phyloP scores from a whole-genome alignment of 2,888 invertebrate genomes.

The Callimorpha dominula region DNA sequence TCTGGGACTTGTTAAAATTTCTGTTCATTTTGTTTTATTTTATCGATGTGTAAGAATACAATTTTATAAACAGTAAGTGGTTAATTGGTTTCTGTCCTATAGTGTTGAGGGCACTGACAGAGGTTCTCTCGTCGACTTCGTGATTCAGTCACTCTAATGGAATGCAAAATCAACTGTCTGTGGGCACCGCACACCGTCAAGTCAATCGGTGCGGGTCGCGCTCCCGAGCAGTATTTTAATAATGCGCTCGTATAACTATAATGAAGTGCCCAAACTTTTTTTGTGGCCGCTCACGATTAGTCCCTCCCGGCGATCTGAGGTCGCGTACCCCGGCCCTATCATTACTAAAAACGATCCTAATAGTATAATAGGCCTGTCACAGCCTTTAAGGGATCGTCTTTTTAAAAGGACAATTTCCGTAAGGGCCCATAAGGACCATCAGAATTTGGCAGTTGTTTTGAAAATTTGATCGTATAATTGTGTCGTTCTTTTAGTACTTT shows the following conservation, averaged over 20 bases:
- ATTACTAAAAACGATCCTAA: constrained; percentile 85
- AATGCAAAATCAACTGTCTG: constrained; percentile 71
- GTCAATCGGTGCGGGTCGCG: constrained; percentile 25
- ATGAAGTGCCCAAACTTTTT: constrained; percentile 82
- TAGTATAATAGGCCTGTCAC: constrained; percentile 86
- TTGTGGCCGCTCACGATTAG: constrained; percentile 76
- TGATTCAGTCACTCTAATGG: constrained; percentile 65
- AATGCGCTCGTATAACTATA: constrained; percentile 64
- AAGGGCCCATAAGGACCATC: constrained; percentile 72
- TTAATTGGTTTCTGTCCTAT: constrained; percentile 69
- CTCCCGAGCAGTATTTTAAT: constrained; percentile 52
- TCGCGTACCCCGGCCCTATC: constrained; percentile 79
- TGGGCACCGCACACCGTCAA: constrained; percentile 27
- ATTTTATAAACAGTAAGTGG: constrained; percentile 58
- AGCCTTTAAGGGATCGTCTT: constrained; percentile 75
- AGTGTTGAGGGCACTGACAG: constrained; percentile 50
- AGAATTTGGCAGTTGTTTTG: constrained; percentile 79
- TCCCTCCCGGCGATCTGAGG: constrained; percentile 77
- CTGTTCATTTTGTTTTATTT: constrained; percentile 41
- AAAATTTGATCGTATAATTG: constrained; percentile 70
- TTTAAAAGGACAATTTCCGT: constrained; percentile 81
- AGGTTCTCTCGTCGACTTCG: constrained; percentile 27
- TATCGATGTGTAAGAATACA: constrained; percentile 50
- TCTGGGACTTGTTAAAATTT: constrained; percentile 43
- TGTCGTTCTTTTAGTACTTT: constrained; percentile 56